These are phyloP conservation scores for Branchellion lobata DNA, from an alignment of 2,888 invertebrate genomes.

Conservation along the genomic window DNA sequence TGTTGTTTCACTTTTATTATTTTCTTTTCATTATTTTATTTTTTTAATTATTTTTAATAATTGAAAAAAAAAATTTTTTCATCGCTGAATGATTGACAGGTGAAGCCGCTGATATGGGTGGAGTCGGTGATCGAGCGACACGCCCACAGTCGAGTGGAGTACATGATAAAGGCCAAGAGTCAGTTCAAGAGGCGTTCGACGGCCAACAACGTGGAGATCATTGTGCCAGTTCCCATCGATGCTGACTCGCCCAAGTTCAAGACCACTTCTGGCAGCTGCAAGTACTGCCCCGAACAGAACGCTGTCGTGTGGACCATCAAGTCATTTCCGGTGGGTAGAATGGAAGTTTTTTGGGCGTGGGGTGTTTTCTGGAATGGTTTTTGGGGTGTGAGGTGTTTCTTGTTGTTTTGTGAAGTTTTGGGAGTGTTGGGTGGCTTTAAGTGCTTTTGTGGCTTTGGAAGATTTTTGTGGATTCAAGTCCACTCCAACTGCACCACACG, in stretches of 20 bases:
- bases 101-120: slow-evolving; percentile 96
- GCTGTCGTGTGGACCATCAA: slow-evolving; percentile 96
- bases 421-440: no score
- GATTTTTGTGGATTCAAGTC: neutral
- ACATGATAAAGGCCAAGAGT: slow-evolving; percentile 93
- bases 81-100: slow-evolving; percentile 60
- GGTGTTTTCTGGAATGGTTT: neutral
- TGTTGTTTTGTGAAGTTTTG: no score
- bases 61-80: no score
- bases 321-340: slow-evolving; percentile 74
- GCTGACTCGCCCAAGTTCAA: slow-evolving; percentile 98
- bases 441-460: no score
- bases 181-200: slow-evolving; percentile 96
- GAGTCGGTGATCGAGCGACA: slow-evolving; percentile 97
- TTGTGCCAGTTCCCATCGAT: slow-evolving; percentile 68
- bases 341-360: neutral
- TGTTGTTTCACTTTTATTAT: no score
- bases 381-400: no score
- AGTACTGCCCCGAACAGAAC: slow-evolving; percentile 94
- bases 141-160: slow-evolving; percentile 93
- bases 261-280: slow-evolving; percentile 92
- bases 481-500: neutral
- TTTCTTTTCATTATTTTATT: no score
- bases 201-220: slow-evolving; percentile 96
- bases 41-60: no score